Conservation (phyloP, 2,797 vertebrate species). For the Silurus aristotelis region DNA sequence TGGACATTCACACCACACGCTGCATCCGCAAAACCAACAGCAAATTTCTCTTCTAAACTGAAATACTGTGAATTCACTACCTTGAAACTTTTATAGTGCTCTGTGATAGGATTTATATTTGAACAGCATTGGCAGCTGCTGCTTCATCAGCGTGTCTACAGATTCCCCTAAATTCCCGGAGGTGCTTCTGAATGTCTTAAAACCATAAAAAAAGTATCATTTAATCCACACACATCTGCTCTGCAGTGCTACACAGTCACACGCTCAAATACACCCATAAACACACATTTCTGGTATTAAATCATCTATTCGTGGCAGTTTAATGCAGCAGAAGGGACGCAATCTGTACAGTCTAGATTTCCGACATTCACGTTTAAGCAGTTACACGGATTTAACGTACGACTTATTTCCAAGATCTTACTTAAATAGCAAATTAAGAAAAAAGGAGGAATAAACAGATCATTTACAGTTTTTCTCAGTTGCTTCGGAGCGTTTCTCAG, state of each 20-base stretch:
- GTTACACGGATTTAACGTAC: background rate
- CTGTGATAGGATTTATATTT: background rate
- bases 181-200: slow-evolving; percentile 2
- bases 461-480: too few relatives aligned
- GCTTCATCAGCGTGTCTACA: slow-evolving; percentile 8
- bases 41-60: background rate
- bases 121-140: slow-evolving; percentile 12
- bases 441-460: too few relatives aligned
- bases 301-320: slow-evolving; percentile 28
- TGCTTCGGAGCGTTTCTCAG: too few relatives aligned
- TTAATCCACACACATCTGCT: slow-evolving; percentile 32
- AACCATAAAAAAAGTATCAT: slow-evolving; percentile 21
- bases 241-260: background rate
- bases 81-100: background rate
- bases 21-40: too few relatives aligned
- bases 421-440: too few relatives aligned
- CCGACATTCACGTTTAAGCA: background rate
- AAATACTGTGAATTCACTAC: background rate
- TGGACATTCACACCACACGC: too few relatives aligned
- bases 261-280: slow-evolving; percentile 9
- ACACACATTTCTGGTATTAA: slow-evolving; percentile 20
- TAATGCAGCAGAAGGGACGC: slow-evolving; percentile 43
- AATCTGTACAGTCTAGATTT: slow-evolving; percentile 10
- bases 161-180: slow-evolving; percentile 6
- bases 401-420: background rate